phyloP scores from a whole-genome alignment of 2,797 vertebrate genomes.

The Eutrigla gurnardus region DNA sequence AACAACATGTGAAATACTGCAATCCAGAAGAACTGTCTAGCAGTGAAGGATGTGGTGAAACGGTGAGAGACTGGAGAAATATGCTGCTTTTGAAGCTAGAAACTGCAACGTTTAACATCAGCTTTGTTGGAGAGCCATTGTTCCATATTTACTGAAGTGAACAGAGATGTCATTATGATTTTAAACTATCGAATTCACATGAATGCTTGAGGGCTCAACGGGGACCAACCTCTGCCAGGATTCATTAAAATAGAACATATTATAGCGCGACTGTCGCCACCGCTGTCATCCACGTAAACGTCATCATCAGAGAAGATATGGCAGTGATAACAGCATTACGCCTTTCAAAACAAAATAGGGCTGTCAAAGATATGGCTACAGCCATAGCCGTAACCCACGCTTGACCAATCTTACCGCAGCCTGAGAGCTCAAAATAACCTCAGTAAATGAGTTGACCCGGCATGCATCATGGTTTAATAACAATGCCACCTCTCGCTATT shows the following conservation, averaged over 20 bases:
- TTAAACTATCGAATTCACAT: slow-evolving; percentile 1
- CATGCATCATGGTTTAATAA: slow-evolving; percentile 48
- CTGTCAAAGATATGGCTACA: slow-evolving; percentile 40
- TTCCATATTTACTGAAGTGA: slow-evolving; percentile 7
- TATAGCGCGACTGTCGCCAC: slow-evolving; percentile 3
- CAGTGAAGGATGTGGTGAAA: not conserved
- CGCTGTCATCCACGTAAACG: slow-evolving; percentile 3
- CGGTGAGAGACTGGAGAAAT: not conserved
- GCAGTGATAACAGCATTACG: slow-evolving; percentile 16
- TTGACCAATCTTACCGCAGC: slow-evolving; percentile 28
- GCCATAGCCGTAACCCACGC: slow-evolving; percentile 33
- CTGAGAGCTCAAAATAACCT: slow-evolving; percentile 50
- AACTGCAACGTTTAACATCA: slow-evolving; percentile 11
- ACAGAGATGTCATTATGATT: slow-evolving; percentile 4
- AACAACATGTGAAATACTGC: no score
- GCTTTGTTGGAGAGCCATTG: not conserved
- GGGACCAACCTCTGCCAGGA: slow-evolving; percentile 12
- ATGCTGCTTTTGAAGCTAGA: not conserved
- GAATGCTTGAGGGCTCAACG: slow-evolving; percentile 13
- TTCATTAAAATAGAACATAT: slow-evolving; percentile 36
- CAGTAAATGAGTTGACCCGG: slow-evolving; percentile 53
- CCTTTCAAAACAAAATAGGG: slow-evolving; percentile 42
- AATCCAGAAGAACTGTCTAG: not conserved
- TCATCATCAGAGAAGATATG: slow-evolving; percentile 34
- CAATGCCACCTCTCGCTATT: slow-evolving; percentile 34